Evolutionary conservation across 1,140 invertebrate species (phyloP), one percentile per base, ranked within the genome.

Genomic region (Triops cancriformis): DNA sequence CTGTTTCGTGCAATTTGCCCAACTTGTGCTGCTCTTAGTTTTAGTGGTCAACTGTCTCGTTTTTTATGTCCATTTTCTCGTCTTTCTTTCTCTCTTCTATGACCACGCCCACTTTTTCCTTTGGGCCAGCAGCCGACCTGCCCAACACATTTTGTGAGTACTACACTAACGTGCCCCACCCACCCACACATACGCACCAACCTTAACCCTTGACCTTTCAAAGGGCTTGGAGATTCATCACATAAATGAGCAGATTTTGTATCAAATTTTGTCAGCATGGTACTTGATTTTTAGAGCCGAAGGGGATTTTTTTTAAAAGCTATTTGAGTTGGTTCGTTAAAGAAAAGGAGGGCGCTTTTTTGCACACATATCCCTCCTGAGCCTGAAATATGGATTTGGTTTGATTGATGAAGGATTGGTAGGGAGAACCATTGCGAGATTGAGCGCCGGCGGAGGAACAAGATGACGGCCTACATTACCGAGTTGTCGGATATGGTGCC

Each of bases 371-470:
- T 73, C 43, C 41, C 14, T 74, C 74, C 64, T 64, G 51, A 64
- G 51, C 51, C 51, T 64, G 51, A 64, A 64, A 64, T 64, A 37
- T 64, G 51, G 51, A 64, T 64, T 64, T 64, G 51, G 51, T 64
- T 64, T 64, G 51, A 64, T 64, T 64, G 51, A 64, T 64, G 51
- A 83, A 85, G 90, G 92, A 64, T 64, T 64, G 51, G 51, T 86
- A 93, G 97, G 85, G 98, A 99, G 89, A 99, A 99, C 86, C 98
- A 99, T 88, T 98, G 97, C 88, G 98, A 99, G 87, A 99, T 99
- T 84, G 98, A 99, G 86, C 89, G 98, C 80, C 89, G 98, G 79
- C 88, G 98, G 80, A 89, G 98, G 78, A 99, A 99, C 88, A 99
- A 99, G 91, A 99, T 99, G 98, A 99, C 98, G 78, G 94, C 97